A percentile compares a stretch with the other conserved stretches of the same genome.
These are phyloP conservation scores for Cebidichthys violaceus DNA, from an alignment of 2,113 vertebrate species.

Conservation along the genomic window DNA sequence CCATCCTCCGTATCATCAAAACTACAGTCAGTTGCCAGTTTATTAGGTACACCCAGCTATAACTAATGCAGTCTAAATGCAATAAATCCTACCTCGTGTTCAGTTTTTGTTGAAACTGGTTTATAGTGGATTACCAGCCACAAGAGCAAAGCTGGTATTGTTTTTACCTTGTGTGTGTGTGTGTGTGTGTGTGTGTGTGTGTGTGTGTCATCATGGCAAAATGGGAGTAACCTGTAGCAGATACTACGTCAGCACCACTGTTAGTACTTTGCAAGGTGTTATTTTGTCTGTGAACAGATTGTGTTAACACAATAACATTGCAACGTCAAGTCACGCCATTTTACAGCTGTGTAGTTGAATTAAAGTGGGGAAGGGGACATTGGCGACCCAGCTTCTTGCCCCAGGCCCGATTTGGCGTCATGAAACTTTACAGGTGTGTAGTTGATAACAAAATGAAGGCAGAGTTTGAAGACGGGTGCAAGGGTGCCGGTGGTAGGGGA, in stretches of 20 bases:
- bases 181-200: background rate
- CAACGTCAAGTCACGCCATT: background rate
- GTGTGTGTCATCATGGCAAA: background rate
- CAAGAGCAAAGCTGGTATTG: background rate
- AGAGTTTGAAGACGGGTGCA: background rate
- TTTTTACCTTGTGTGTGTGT: background rate
- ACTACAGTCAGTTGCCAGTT: conserved; percentile 9
- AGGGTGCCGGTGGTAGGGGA: background rate
- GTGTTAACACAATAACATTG: background rate
- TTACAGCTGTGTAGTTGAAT: background rate
- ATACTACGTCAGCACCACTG: background rate
- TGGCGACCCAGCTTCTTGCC: background rate
- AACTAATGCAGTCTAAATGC: background rate
- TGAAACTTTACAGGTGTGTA: too few relatives aligned
- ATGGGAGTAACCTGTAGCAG: background rate
- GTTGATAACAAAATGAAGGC: background rate
- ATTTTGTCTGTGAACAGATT: background rate
- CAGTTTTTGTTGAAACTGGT: background rate
- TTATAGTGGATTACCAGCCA: background rate
- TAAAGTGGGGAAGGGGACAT: background rate
- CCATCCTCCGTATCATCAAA: background rate
- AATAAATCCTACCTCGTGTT: background rate
- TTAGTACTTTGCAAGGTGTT: background rate
- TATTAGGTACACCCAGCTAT: background rate
- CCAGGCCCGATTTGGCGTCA: background rate